A percentile compares a stretch with the other conserved stretches of the same genome.
These are phyloP conservation scores for Phoenoteleia sp. DNA, from an alignment of 2,888 invertebrate species.

Conservation along the genomic window DNA sequence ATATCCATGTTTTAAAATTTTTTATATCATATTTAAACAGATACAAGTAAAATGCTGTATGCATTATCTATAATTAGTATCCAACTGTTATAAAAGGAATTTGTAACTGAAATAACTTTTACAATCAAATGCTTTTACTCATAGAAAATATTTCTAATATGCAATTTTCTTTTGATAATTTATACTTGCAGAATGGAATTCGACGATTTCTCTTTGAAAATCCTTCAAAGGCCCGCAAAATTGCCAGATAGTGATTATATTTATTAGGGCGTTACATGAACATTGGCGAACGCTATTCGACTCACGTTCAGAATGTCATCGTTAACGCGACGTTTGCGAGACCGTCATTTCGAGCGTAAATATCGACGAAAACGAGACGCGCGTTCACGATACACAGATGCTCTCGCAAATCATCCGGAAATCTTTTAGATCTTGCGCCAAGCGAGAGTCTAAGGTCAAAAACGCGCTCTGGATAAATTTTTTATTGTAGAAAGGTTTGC, in stretches of 20 bases:
- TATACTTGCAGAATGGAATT: not conserved
- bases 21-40: too few species aligned
- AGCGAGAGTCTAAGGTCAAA: conserved; percentile 14
- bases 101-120: too few species aligned
- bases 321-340: conserved; percentile 67
- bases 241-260: conserved; percentile 45
- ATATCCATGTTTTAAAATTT: too few species aligned
- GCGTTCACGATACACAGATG: conserved; percentile 53
- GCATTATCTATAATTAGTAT: too few species aligned
- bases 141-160: too few species aligned
- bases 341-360: conserved; percentile 65
- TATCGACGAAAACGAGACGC: conserved; percentile 65
- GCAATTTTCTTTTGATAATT: not conserved
- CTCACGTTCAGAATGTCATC: conserved; percentile 67
- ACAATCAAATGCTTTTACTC: too few species aligned
- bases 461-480: not conserved
- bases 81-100: too few species aligned
- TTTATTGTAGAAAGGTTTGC: too few species aligned
- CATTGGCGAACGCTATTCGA: conserved; percentile 41
- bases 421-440: conserved; percentile 46
- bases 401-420: conserved; percentile 60
- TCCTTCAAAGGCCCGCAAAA: conserved; percentile 26
- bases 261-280: conserved; percentile 51
- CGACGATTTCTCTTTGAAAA: conserved; percentile 29
- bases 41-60: too few species aligned